Evolutionary conservation across 2,888 invertebrate genomes (phyloP).

Genomic region (Paralinhomoeus sp.): DNA sequence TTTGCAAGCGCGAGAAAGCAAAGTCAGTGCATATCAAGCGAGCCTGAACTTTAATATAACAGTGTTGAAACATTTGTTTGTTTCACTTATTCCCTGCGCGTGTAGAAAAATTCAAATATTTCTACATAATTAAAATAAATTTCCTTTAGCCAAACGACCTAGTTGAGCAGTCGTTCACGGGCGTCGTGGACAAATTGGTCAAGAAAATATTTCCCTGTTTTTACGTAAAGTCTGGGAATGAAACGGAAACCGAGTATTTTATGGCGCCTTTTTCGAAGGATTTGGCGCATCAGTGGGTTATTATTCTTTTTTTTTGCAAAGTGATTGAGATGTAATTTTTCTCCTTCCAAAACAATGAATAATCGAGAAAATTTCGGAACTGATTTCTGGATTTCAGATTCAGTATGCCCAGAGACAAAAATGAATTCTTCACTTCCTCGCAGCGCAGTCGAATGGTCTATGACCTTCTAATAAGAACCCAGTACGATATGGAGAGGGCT

Average conservation of each 20-base stretch:
- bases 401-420: constrained; percentile 61
- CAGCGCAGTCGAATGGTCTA: constrained; percentile 68
- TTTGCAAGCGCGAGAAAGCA: too few relatives aligned
- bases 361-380: too few relatives aligned
- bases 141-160: constrained; percentile 3
- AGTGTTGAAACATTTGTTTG: too few relatives aligned
- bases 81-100: too few relatives aligned
- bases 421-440: constrained; percentile 59
- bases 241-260: constrained; percentile 27
- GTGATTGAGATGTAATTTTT: too few relatives aligned
- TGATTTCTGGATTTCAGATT: constrained; percentile 37
- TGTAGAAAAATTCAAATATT: not conserved
- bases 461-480: constrained; percentile 62
- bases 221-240: constrained; percentile 9
- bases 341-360: too few relatives aligned
- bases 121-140: not conserved
- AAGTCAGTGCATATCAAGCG: too few relatives aligned
- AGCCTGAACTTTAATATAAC: too few relatives aligned
- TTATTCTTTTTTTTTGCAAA: not conserved
- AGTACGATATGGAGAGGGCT: constrained; percentile 42
- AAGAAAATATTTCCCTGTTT: constrained; percentile 12
- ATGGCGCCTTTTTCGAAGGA: constrained; percentile 27
- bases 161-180: constrained; percentile 10
- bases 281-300: constrained; percentile 21
- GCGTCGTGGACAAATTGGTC: constrained; percentile 10